Base-by-base conservation (phyloP, 1,140 invertebrate species). In the Hylaeus anthracinus region DNA sequence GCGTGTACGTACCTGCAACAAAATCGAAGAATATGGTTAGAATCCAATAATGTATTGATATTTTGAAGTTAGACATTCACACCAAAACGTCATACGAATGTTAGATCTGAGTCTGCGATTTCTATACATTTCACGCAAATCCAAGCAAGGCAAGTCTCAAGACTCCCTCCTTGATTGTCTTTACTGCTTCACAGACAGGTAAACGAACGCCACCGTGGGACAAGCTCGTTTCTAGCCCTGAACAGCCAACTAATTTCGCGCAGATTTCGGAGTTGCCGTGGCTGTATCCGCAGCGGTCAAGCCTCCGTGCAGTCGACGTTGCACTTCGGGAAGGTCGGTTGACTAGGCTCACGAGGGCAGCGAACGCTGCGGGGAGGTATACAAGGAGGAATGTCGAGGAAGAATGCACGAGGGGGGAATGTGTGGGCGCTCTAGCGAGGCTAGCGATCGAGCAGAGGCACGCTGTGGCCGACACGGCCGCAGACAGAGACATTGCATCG, bases 401-500 rank as follows among this genome's bases (percentile, higher is more conserved):
- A 73, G 83, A 85, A 85, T 86, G 84, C 69, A 70, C 64, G 65
- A 76, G 58, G 74, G 82, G 61, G 77, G 73, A 79, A 55, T 71
- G 83, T 83, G 86, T 87, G 89, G 87, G 90, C 85, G 87, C 82
- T 70, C 79, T 71, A 79, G 69, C 70, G 61, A 64, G 26, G 74
- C 70, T 39, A 41, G 63, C 58, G 71, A 77, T 63, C 64, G 66
- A 69, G 81, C 73, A 51, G 43, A 71, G 81, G 12, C 82, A 78
- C 82, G 63, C 56, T 73, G 82, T 58, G 81, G 77, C 63, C 64
- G 69, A 79, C 76, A 60, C 84, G 67, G 61, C 70, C 63, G 72
- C 82, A 86, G 90, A 91, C 90, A 89, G 90, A 91, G 90, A 92
- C 92, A 92, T 91, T 89, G 90, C 88, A 80, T 69, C 51, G 87